A percentile compares a stretch with the other conserved stretches of the same genome.
Evolutionary conservation across 2,797 vertebrate genomes (phyloP).

Genomic region (Dendrocincla tyrannina): DNA sequence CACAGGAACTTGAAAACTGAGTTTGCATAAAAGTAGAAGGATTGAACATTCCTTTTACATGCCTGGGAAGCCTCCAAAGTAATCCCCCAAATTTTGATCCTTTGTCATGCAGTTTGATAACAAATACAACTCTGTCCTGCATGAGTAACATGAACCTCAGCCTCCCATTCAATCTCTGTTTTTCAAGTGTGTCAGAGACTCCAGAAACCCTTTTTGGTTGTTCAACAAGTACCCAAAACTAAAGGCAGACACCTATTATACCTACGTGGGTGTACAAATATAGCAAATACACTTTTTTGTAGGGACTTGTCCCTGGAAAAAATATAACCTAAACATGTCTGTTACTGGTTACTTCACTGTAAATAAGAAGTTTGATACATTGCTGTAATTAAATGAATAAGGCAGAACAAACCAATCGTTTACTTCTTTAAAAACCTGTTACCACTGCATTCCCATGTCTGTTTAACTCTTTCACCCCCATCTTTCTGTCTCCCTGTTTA

Average conservation of each 20-base stretch:
- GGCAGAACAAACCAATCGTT: not conserved
- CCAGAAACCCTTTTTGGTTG: not conserved
- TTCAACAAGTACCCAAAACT: not conserved
- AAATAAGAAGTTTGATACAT: not conserved
- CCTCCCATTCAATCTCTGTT: not conserved
- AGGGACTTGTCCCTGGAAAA: not conserved
- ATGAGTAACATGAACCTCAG: not conserved
- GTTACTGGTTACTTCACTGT: not conserved
- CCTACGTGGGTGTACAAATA: not conserved
- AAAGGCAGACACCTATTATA: not conserved
- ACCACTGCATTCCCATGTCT: not conserved
- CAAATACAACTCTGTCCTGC: not conserved
- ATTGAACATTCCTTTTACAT: rapidly evolving
- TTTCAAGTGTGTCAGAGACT: not conserved
- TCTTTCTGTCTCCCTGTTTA: not conserved
- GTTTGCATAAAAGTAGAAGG: not conserved
- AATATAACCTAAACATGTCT: not conserved
- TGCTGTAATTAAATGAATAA: constrained; percentile 2
- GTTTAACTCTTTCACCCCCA: not conserved
- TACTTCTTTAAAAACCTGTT: not conserved
- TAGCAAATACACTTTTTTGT: not conserved
- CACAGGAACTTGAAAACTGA: not conserved
- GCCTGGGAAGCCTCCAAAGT: not conserved
- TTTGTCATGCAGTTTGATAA: not conserved
- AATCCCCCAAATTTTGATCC: not conserved